Base-by-base conservation (phyloP, 2,888 invertebrate genomes). In the Trilocha varians region DNA sequence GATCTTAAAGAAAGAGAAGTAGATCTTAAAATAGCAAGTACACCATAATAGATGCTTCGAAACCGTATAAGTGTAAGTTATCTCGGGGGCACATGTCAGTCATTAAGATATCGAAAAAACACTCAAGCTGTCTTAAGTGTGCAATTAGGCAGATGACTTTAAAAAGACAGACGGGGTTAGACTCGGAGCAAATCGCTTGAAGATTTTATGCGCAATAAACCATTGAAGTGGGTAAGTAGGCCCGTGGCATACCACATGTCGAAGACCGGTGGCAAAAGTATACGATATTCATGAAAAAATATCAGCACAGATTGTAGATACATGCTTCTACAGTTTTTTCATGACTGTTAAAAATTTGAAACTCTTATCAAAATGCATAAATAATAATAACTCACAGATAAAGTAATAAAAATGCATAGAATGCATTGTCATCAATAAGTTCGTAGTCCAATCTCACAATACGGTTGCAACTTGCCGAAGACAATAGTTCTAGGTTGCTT, bases 111-210 rank as follows among this genome's bases (percentile, higher is more conserved):
- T 50, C 50, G 56, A 55, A 55, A 52, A 56, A 59, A 64, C 57
- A 61, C 70, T 66, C 66, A 67, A 70, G 73, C 63, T 63, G 63
- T 58, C 48, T 62, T 62, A 62, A 70, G 65, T 62, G 63, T 58
- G 62, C 60, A 57, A 64, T 68, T 56, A 44, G 62, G 55, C 65
- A 69, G 67, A 72, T 70, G 57, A 46, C 49, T 43, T 52, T 70
- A 75, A 80, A 74, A 76, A 57, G 41, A 39, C 39, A 45, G 56
- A 80, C 80, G 79, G 66, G 79, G 78, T 52, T 55, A 43, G 44
- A 57, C 57, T 60, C 53, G 52, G 49, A 52, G 55, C 58, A 70
- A 76, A 70, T 72, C 67, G 63, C 58, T 62, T 65, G 70, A 66
- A 76, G 78, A 78, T 76, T 72, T 62, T 61, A n/a, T 34, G 34